Conservation (phyloP, 1,140 invertebrate species). For the Drosophila guanche region DNA sequence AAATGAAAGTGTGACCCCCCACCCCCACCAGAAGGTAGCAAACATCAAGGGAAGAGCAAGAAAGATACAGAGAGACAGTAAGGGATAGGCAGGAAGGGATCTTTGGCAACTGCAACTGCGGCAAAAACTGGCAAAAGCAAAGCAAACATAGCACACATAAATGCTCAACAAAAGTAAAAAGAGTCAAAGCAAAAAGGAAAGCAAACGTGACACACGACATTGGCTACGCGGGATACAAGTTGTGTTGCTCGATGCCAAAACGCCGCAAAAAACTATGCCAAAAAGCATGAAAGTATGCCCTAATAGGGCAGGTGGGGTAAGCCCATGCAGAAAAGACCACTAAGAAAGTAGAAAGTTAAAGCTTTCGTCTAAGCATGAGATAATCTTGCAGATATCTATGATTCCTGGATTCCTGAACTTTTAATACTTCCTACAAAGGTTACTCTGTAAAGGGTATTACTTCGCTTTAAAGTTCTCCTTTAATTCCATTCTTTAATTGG, state of each 20-base stretch:
- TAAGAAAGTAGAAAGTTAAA: too few relatives aligned
- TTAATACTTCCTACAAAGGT: too few relatives aligned
- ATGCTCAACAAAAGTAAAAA: constrained; percentile 41
- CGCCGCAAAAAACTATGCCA: constrained; percentile 45
- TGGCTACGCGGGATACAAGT: constrained; percentile 20
- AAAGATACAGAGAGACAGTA: neutral
- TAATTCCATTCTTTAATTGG: too few relatives aligned
- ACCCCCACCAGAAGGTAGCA: constrained; percentile 12
- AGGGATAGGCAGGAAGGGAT: constrained; percentile 6
- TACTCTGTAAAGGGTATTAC: too few relatives aligned
- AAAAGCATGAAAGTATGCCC: constrained; percentile 13
- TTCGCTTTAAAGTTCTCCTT: too few relatives aligned
- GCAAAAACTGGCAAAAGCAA: constrained; percentile 36
- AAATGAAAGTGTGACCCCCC: constrained; percentile 38
- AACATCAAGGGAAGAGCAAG: constrained; percentile 13
- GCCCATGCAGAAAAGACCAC: too few relatives aligned
- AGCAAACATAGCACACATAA: constrained; percentile 33
- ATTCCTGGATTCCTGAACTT: too few relatives aligned
- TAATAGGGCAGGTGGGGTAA: neutral
- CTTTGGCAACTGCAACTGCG: constrained; percentile 41
- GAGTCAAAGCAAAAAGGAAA: constrained; percentile 36
- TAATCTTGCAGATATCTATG: too few relatives aligned
- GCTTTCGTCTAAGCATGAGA: too few relatives aligned
- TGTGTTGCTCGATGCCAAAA: constrained; percentile 32
- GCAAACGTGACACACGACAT: constrained; percentile 66